Conservation (phyloP, 2,797 vertebrate genomes). For the Micromesistius poutassou region DNA sequence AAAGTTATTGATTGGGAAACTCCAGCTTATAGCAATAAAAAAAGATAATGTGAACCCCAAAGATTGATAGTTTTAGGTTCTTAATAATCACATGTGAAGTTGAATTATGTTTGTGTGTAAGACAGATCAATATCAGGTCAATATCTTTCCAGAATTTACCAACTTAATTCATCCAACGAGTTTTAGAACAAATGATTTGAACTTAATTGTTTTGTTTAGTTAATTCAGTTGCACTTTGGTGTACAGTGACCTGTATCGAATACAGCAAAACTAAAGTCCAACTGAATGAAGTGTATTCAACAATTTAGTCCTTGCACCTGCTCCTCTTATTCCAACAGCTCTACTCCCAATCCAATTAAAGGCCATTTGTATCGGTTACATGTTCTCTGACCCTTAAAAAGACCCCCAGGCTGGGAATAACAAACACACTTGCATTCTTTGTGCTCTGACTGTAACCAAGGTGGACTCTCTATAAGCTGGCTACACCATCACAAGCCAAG, state of each 20-base stretch:
- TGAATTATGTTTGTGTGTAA: neutral
- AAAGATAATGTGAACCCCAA: neutral
- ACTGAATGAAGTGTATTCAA: neutral
- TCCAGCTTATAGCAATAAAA: neutral
- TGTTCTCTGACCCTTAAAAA: constrained; percentile 31
- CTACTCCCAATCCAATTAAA: constrained; percentile 3
- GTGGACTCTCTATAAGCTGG: neutral
- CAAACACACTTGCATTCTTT: constrained; percentile 59
- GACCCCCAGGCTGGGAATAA: constrained; percentile 45
- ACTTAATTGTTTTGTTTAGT: neutral
- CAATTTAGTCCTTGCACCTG: neutral
- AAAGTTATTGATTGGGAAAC: neutral
- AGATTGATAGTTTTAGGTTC: neutral
- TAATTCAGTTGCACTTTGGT: neutral
- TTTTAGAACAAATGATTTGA: neutral
- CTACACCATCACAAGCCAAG: neutral
- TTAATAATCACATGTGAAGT: neutral
- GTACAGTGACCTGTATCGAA: neutral
- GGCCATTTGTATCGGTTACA: neutral
- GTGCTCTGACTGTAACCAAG: constrained; percentile 26
- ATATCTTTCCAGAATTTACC: too few species aligned
- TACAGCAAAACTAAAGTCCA: neutral
- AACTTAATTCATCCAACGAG: neutral
- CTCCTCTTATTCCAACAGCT: neutral
- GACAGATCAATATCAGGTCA: too few species aligned